Conservation (phyloP, 2,113 vertebrate species). For the Prolemur simus region DNA sequence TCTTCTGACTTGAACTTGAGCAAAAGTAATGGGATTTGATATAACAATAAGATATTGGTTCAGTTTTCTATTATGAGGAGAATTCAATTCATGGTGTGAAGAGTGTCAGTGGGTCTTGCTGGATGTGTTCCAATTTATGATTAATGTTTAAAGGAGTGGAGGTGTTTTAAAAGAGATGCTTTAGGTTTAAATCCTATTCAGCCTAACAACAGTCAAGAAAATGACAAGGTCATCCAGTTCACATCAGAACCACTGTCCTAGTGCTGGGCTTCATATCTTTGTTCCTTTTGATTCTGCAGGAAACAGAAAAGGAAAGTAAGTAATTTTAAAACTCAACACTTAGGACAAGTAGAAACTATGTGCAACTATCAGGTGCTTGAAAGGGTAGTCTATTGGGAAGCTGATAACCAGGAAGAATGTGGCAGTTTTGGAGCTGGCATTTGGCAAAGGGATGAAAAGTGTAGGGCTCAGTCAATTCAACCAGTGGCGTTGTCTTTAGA, state of each 20-base stretch:
- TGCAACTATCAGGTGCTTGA: not conserved
- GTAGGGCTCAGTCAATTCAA: not conserved
- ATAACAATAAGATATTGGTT: constrained; percentile 36
- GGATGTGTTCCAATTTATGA: not conserved
- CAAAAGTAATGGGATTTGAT: constrained; percentile 57
- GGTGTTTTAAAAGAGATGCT: not conserved
- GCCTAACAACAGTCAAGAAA: not conserved
- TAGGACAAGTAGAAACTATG: not conserved
- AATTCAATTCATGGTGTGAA: constrained; percentile 34
- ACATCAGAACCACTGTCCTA: not conserved
- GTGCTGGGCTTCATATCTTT: not conserved
- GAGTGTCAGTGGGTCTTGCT: not conserved
- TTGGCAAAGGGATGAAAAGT: not conserved
- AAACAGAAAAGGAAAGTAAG: not conserved
- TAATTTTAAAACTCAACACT: not conserved
- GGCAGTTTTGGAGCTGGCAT: not conserved
- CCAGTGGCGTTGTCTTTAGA: not conserved
- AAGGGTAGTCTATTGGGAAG: not conserved
- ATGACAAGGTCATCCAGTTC: not conserved
- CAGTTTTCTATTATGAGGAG: constrained; percentile 38
- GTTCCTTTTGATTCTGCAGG: not conserved
- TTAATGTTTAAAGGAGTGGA: not conserved
- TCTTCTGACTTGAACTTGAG: constrained; percentile 59
- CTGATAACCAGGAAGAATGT: not conserved
- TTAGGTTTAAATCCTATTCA: not conserved